phyloP scores from a whole-genome alignment of 2,113 vertebrate species.

The Epinephelus lanceolatus region DNA sequence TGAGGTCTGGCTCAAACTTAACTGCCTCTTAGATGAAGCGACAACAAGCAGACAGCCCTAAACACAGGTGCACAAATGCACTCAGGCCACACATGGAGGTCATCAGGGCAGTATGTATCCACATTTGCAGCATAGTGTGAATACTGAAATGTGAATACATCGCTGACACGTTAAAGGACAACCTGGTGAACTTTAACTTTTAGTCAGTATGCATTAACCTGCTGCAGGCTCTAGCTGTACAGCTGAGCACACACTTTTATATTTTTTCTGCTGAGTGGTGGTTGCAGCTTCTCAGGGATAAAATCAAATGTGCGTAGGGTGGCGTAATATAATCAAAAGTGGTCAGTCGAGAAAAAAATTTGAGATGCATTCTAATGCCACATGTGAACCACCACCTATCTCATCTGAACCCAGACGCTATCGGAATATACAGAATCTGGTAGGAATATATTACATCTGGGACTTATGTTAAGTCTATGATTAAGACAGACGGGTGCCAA shows the following conservation, averaged over 20 bases:
- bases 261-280: background rate
- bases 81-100: background rate
- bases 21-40: background rate
- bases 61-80: background rate
- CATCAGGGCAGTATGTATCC: background rate
- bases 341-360: background rate
- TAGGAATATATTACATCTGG: background rate
- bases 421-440: background rate
- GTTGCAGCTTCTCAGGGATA: slow-evolving; percentile 2
- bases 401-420: background rate
- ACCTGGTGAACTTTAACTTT: background rate
- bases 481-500: background rate
- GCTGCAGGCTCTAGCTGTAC: background rate
- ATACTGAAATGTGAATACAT: background rate
- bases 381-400: background rate
- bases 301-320: slow-evolving; percentile 7
- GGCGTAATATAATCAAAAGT: slow-evolving; percentile 1
- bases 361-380: background rate
- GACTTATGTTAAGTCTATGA: background rate
- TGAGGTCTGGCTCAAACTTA: slow-evolving; percentile 1
- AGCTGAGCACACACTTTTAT: background rate
- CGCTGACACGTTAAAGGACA: background rate
- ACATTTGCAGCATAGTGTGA: background rate
- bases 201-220: background rate
- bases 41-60: background rate